phyloP scores from a whole-genome alignment of 2,797 vertebrate species.

The Thripadectes ignobilis region DNA sequence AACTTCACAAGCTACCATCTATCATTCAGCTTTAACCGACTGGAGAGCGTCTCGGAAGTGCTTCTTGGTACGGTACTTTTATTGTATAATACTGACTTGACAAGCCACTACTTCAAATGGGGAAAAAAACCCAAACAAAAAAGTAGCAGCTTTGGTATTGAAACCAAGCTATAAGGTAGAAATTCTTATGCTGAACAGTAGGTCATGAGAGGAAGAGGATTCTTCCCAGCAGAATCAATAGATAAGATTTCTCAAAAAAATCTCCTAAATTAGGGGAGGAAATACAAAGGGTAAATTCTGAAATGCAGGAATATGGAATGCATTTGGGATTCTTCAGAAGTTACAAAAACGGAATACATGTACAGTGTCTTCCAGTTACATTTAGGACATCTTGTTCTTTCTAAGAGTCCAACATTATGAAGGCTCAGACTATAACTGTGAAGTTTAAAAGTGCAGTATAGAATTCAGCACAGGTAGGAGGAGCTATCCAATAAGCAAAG shows the following conservation, averaged over 20 bases:
- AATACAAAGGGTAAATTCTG: background rate
- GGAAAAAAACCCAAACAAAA: fast-evolving
- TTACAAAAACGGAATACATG: background rate
- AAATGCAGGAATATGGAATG: background rate
- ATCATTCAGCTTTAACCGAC: background rate
- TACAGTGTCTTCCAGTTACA: background rate
- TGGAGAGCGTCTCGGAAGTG: background rate
- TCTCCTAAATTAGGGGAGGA: background rate
- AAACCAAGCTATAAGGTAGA: background rate
- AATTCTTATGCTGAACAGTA: background rate
- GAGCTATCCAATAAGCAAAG: background rate
- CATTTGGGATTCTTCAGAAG: background rate
- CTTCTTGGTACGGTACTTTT: background rate
- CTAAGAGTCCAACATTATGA: background rate
- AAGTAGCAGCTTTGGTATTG: background rate
- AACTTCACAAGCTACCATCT: background rate
- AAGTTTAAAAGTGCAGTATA: background rate
- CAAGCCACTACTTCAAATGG: background rate
- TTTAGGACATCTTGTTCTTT: background rate
- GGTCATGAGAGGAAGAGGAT: background rate
- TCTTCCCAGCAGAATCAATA: background rate
- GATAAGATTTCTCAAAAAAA: background rate
- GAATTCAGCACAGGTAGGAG: background rate
- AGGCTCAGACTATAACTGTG: background rate
- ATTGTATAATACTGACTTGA: background rate